Percentiles rank a stretch among this genome's conserved stretches.
Conservation (phyloP, 2,888 invertebrate genomes). For the Gastracanthus pulcherrimus region DNA sequence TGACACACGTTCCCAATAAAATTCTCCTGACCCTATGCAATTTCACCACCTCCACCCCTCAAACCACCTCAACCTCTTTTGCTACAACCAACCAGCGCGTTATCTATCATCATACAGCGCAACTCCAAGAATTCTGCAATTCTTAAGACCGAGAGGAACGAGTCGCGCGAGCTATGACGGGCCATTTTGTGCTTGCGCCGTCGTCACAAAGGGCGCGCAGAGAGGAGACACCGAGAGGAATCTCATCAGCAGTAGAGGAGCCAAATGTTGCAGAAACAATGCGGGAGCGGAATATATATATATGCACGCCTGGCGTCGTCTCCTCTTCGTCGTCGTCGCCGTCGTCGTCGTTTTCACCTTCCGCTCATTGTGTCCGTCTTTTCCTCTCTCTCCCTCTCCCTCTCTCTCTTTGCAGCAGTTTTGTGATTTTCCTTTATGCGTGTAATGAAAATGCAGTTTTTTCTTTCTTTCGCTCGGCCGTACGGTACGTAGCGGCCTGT, state of each 20-base stretch:
- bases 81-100: no score
- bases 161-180: conserved; percentile 14
- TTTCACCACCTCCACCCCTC: no score
- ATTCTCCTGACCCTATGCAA: no score
- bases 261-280: conserved; percentile 59
- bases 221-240: conserved; percentile 20
- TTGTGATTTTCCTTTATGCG: conserved; percentile 53
- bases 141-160: no score
- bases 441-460: conserved; percentile 56
- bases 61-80: no score
- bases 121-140: no score
- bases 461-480: conserved; percentile 36
- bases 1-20: no score
- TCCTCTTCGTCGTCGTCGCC: no score
- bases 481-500: not conserved
- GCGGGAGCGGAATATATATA: no score
- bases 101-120: no score
- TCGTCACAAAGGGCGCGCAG: not conserved
- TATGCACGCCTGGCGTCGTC: no score
- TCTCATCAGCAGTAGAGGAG: conserved; percentile 51
- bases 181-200: no score
- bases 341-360: conserved; percentile 40
- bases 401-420: not conserved
- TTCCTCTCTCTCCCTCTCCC: conserved; percentile 22
- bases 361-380: conserved; percentile 21